Evolutionary conservation across 1,140 invertebrate species (phyloP), one percentile per base, ranked within the genome.

Genomic region (Aleiodes sp.): DNA sequence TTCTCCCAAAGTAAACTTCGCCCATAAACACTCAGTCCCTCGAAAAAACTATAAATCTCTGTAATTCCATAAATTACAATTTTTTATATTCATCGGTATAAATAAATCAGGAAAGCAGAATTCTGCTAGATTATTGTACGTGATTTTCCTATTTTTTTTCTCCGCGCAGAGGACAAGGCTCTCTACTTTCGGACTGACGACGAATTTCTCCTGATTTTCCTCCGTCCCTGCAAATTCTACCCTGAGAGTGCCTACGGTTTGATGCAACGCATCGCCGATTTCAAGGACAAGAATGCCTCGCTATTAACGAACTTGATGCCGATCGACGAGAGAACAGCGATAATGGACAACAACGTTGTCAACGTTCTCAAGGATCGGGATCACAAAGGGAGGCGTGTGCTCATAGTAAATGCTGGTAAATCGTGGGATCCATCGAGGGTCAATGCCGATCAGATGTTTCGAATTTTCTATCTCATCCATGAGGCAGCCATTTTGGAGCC

Each of bases 141-240:
- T 0, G 87, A 89, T 74, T 89, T 90, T 81, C 10, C 71, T 74
- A 41, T 29, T 46, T 14, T 62, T 24, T 37, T 70, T 70, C 68
- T 14, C 61, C 8, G 80, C 75, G 2, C 84, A 88, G 87, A 77
- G 75, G 88, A 90, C 71, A 86, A 88, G 65, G 90, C 89, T 10
- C 68, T 94, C 31, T 83, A 89, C 69, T 94, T 86, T 67, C 87
- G 86, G 57, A 90, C 92, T 28, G 92, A 93, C 67, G 93, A 94
- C 73, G 92, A 93, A 2, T 89, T 93, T 26, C 85, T 95, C 0
- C 86, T 90, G 19, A 91, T 92, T 26, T 94, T 94, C 76, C 82
- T 95, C 12, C 87, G 93, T 35, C 92, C 92, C 29, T 92, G 91
- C 79, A 94, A 95, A 81, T 95, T 89, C 81, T 94, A 94, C 77